phyloP scores from a whole-genome alignment of 2,113 vertebrate genomes.

The Rostratula benghalensis region DNA sequence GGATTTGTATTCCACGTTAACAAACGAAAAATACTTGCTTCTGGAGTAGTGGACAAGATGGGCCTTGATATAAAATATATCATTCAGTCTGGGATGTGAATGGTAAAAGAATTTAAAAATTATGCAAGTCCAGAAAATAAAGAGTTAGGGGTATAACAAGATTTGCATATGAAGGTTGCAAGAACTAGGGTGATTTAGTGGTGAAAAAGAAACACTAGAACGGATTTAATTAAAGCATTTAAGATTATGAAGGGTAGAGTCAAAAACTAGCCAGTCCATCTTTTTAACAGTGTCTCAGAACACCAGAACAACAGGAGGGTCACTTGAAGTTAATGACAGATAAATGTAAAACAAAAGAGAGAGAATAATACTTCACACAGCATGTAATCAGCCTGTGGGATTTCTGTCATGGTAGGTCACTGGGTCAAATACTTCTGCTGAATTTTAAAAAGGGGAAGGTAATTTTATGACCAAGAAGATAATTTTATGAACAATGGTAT shows the following conservation, averaged over 20 bases:
- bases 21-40: background rate
- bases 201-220: background rate
- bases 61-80: background rate
- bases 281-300: conserved; percentile 46
- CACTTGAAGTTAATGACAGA: conserved; percentile 64
- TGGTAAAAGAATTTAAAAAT: background rate
- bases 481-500: conserved; percentile 57
- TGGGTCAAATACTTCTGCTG: conserved; percentile 33
- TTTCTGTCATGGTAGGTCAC: conserved; percentile 59
- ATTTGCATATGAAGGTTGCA: conserved; percentile 8
- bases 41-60: background rate
- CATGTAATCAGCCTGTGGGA: conserved; percentile 57
- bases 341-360: conserved; percentile 68
- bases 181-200: background rate
- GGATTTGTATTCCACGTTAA: background rate
- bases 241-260: conserved; percentile 24
- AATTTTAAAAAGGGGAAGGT: conserved; percentile 60
- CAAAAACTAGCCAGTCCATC: conserved; percentile 40
- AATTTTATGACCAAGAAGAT: conserved; percentile 46
- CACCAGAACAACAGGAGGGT: conserved; percentile 56
- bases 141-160: background rate
- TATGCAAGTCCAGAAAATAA: background rate
- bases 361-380: conserved; percentile 60
- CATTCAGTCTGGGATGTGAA: background rate
- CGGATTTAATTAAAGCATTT: conserved; percentile 55